Base-by-base conservation (phyloP, 2,797 vertebrate species). In the Clamator glandarius region DNA sequence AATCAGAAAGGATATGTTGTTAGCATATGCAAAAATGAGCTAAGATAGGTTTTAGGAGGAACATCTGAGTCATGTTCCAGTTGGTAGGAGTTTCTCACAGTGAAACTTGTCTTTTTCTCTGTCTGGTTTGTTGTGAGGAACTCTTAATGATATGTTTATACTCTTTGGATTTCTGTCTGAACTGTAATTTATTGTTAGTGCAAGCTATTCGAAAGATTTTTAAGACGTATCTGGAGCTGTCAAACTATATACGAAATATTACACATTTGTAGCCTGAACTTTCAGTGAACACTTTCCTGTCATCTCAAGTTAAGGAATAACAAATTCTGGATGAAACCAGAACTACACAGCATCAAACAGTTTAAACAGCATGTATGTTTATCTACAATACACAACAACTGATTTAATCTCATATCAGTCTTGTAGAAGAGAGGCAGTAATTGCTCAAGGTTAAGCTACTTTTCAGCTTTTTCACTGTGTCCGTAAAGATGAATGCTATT, bases 401-500 rank as follows among this genome's bases (percentile, higher is more conserved):
- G 16, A 77, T 90, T 82, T 8, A 63, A 85, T 83, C 86, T 93
- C 26, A 2, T 84, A 64, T 41, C 69, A 46, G 0, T 95, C 78
- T 69, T 67, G 57, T 59, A 55, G 77, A 92, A 61, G 33, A 85
- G 69, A 88, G 70, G n/a, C 63, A 62, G 69, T 87, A 96, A 72
- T 81, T 90, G 80, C 83, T 87, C 89, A 93, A 95, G 89, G 91
- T 93, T 93, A 92, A 96, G 63, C 29, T 58, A 80, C 67, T 95
- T 91, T 31, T 51, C 76, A 63, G 67, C 52, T 76, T 73, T 87
- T 74, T 84, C 72, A 78, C 54, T 81, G 87, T 89, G 76, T 35
- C 89, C 39, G 5, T 14, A 8, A 70, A 83, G 80, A 75, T 77
- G 78, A 89, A 91, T 90, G 75, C 87, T 51, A 8, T 79, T 82